Base-by-base conservation (phyloP, 2,113 vertebrate genomes). In the Channa maculata region DNA sequence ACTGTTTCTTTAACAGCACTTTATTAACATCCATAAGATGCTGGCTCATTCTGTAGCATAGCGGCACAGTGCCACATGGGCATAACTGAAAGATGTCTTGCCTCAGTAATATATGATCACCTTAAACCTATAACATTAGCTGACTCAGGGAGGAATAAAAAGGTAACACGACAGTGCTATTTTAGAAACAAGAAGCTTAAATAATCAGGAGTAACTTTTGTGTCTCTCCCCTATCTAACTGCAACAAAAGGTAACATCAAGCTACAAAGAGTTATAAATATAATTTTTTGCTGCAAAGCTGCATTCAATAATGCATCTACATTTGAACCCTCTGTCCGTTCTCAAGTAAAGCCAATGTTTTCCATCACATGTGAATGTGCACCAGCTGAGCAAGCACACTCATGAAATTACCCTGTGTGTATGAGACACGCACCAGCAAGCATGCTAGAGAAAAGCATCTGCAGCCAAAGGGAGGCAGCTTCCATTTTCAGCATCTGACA, bases 391-490 rank as follows among this genome's bases (percentile, higher is more conserved):
- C 76, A 71, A 70, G 55, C 39, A 38, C 54, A 36, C 65, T 63
- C 70, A 59, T 65, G 34, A 85, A 87, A 75, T 59, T 33, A 70
- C 65, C 39, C 5, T 15, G 3, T 38, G 57, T 58, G 52, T 57
- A 37, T 12, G 53, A 69, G 53, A 74, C 69, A 82, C 64, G 48
- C 13, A 15, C 15, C 80, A 83, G 48, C 37, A 49, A 62, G 46
- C 71, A 60, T 15, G 65, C 39, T 33, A 5, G 39, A 45, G 46
- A 55, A 50, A 36, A 60, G 34, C 58, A 60, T 62, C 46, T 66
- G 68, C 34, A 73, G 68, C 58, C 60, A 76, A 75, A 53, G 46
- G 63, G 59, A 24, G 33, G 61, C 48, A 10, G 46, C 41, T 14
- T 65, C 51, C 48, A 70, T 58, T 66, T 74, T 65, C 36, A 36